These are phyloP conservation scores for Caranx melampygus DNA, from an alignment of 2,113 vertebrate genomes.

Conservation along the genomic window DNA sequence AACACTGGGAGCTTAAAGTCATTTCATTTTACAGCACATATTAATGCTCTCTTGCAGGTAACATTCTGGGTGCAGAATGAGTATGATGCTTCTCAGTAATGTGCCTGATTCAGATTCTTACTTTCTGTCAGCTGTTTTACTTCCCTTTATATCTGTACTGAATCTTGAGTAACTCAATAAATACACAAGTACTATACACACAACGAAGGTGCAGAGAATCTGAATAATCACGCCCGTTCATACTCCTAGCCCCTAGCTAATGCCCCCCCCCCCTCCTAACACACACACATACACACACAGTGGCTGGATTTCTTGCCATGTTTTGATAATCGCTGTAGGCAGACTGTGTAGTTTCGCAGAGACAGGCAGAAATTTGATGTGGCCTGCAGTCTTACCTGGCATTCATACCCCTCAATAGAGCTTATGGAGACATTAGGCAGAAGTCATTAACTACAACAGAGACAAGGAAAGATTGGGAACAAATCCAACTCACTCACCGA, in stretches of 20 bases:
- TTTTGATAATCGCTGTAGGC: conserved; percentile 66
- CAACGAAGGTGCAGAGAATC: conserved; percentile 24
- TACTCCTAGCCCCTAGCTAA: conserved; percentile 40
- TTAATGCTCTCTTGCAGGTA: conserved; percentile 14
- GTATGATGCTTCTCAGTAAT: conserved; percentile 46
- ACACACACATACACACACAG: conserved; percentile 13
- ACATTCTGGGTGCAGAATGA: conserved; percentile 27
- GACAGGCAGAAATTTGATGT: conserved; percentile 51
- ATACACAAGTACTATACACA: conserved; percentile 20
- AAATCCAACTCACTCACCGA: conserved; percentile 45
- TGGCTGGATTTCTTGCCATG: conserved; percentile 29
- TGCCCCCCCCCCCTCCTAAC: conserved; percentile 3
- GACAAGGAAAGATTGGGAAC: conserved; percentile 61
- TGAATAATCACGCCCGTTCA: conserved; percentile 37
- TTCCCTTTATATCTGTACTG: conserved; percentile 19
- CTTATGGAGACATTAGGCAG: conserved; percentile 76
- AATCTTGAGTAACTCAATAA: conserved; percentile 35
- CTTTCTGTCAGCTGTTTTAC: conserved; percentile 42
- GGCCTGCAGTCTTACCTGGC: conserved; percentile 68
- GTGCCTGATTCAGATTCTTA: conserved; percentile 49
- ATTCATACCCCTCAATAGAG: conserved; percentile 71
- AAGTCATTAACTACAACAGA: conserved; percentile 72
- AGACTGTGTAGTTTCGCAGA: conserved; percentile 45
- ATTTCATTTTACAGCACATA: conserved; percentile 54
- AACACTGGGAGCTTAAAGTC: conserved; percentile 46